A percentile compares a stretch with the other conserved stretches of the same genome.
Evolutionary conservation across 2,888 invertebrate species (phyloP).

Genomic region (Bellardia bayeri): DNA sequence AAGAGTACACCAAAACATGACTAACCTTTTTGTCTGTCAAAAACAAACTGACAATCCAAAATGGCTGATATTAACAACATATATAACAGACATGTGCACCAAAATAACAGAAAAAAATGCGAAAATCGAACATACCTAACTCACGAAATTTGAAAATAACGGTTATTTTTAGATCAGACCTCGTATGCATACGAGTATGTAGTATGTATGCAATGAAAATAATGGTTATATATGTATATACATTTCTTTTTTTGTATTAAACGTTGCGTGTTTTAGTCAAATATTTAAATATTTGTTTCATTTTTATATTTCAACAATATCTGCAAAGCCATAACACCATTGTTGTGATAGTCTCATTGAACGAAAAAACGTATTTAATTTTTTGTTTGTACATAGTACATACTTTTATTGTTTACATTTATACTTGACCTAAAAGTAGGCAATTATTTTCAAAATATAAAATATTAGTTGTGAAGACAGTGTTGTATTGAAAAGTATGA

Average conservation of each 20-base stretch:
- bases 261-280: slow-evolving; percentile 46
- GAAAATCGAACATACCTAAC: no score
- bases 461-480: neutral
- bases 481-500: neutral
- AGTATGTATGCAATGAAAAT: neutral
- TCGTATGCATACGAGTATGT: no score
- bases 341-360: slow-evolving; percentile 14
- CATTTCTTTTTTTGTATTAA: neutral
- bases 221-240: neutral
- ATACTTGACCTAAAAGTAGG: slow-evolving; percentile 69
- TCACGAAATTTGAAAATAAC: no score
- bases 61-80: no score
- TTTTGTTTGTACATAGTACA: neutral
- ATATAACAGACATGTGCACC: no score
- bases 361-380: neutral
- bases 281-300: slow-evolving; percentile 13
- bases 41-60: no score
- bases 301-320: slow-evolving; percentile 14
- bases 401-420: slow-evolving; percentile 32
- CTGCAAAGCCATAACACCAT: neutral
- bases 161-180: no score
- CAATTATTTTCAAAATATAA: slow-evolving; percentile 45
- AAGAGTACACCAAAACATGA: no score
- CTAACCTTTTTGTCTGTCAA: no score
- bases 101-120: no score